Base-by-base conservation (phyloP, 1,140 invertebrate species). In the Eriocheir sinensis region DNA sequence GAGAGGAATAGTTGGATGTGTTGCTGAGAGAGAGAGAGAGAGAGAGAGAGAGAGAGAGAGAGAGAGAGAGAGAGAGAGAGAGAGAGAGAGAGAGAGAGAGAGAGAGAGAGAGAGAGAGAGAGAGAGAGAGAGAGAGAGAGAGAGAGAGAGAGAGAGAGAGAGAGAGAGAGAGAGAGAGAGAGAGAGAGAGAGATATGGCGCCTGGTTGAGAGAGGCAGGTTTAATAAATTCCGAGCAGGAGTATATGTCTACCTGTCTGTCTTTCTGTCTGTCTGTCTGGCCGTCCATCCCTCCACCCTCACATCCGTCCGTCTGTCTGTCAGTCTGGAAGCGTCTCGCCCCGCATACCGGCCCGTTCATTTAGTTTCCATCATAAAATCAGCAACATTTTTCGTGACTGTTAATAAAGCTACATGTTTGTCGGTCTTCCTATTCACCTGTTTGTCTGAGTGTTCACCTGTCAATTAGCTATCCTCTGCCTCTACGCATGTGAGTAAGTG, bases 31-130 rank as follows among this genome's bases (percentile, higher is more conserved):
- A n/a, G 60, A n/a, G 53, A 8, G 60, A 72, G 1, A n/a, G 60
- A 72, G 27, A n/a, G 27, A 72, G 60, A n/a, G 27, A 72, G 60
- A n/a, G 27, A 72, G 60, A n/a, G 27, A 72, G 60, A n/a, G 27
- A 72, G 60, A n/a, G 27, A 72, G 60, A 27, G 27, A 72, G 60
- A n/a, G 27, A 72, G 60, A n/a, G 27, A 72, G 60, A n/a, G 27
- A 72, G 60, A n/a, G 27, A 72, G 60, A n/a, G 27, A n/a, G 60
- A n/a, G 60, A n/a, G 53, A 60, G 53, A 60, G 53, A 60, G 53
- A 60, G 53, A 60, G 53, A 60, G 53, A 60, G 53, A 60, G 53
- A 60, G 53, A 60, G 53, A 60, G 53, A 60, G 53, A 60, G 53
- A 60, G 53, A 60, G 53, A 60, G 53, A 60, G 53, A 60, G 53